Evolutionary conservation across 2,888 invertebrate species (phyloP).

Genomic region (Leucozona laternaria): DNA sequence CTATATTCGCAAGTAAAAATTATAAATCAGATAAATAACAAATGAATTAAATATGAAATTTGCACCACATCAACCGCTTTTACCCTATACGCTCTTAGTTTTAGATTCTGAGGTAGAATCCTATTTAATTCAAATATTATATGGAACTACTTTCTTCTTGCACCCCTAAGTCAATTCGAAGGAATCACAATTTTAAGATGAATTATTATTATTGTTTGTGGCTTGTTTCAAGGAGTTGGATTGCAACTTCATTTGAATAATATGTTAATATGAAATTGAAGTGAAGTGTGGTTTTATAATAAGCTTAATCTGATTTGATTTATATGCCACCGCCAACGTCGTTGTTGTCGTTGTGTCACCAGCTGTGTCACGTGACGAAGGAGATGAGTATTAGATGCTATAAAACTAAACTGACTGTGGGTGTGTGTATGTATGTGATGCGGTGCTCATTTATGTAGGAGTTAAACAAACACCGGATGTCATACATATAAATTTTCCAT

Average conservation of each 20-base stretch:
- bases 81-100: too few relatives aligned
- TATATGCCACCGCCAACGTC: slow-evolving; percentile 38
- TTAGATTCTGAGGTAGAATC: too few relatives aligned
- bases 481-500: slow-evolving; percentile 15
- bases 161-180: neutral
- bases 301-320: slow-evolving; percentile 72
- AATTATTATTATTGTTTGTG: slow-evolving; percentile 26
- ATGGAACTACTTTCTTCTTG: neutral
- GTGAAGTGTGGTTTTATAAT: slow-evolving; percentile 71
- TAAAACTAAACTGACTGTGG: neutral
- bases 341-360: neutral
- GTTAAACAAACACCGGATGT: slow-evolving; percentile 58
- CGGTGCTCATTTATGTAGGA: neutral
- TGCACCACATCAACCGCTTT: too few relatives aligned
- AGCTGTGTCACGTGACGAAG: slow-evolving; percentile 29
- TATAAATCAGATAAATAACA: too few relatives aligned
- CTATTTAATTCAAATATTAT: too few relatives aligned
- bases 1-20: too few relatives aligned
- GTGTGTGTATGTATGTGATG: neutral
- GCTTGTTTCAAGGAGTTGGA: slow-evolving; percentile 53
- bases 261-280: slow-evolving; percentile 69
- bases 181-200: slow-evolving; percentile 15
- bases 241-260: slow-evolving; percentile 74
- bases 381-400: slow-evolving; percentile 46
- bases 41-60: too few relatives aligned